These are phyloP conservation scores for Sesia bembeciformis DNA, from an alignment of 2,888 invertebrate species.

Conservation along the genomic window DNA sequence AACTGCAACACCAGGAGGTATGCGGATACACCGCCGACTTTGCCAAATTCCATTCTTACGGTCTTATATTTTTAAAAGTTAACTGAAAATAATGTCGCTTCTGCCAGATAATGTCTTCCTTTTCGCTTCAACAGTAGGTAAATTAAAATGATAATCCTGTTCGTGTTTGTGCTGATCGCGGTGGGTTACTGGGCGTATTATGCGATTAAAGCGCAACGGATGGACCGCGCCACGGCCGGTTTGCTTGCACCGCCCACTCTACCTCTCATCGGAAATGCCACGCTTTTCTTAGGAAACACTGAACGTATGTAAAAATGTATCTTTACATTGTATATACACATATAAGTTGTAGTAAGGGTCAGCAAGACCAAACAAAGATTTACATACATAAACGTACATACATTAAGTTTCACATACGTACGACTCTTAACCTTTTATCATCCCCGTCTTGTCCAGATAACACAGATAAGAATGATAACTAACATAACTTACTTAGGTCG, in stretches of 20 bases:
- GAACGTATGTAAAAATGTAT: slow-evolving; percentile 30
- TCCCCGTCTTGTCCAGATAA: no score
- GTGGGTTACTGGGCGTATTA: slow-evolving; percentile 33
- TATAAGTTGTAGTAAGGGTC: no score
- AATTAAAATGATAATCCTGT: slow-evolving; percentile 33
- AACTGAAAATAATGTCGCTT: neutral
- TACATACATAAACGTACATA: neutral
- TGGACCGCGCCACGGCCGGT: slow-evolving; percentile 35
- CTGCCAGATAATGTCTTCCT: slow-evolving; percentile 2
- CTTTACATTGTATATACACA: neutral
- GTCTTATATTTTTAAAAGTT: neutral
- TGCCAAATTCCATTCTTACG: neutral
- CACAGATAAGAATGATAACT: no score
- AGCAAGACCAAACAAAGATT: no score
- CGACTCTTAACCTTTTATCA: no score
- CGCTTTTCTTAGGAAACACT: slow-evolving; percentile 46
- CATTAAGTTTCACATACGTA: slow-evolving; percentile 3
- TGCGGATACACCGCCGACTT: no score
- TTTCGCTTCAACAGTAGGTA: neutral
- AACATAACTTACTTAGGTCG: no score
- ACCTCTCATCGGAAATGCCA: slow-evolving; percentile 45
- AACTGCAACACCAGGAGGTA: no score
- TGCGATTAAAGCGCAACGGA: slow-evolving; percentile 18
- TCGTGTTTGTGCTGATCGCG: slow-evolving; percentile 17
- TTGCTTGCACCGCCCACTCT: slow-evolving; percentile 32